Percentiles rank a stretch among this genome's conserved stretches.
Evolutionary conservation across 1,140 invertebrate species (phyloP).

Genomic region (Papilio polyxenes): DNA sequence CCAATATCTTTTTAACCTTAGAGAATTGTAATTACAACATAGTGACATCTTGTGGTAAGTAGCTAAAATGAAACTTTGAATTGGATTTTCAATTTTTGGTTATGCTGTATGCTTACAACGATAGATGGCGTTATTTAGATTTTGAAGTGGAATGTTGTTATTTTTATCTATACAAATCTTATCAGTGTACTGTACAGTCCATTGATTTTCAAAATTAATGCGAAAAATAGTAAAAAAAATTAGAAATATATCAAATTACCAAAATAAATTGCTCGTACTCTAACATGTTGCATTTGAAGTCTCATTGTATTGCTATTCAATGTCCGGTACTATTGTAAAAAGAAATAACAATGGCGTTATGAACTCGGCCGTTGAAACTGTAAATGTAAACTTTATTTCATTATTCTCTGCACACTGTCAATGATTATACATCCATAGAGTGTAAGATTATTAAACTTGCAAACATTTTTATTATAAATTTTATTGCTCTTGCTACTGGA

Average conservation of each 20-base stretch:
- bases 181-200: too few species aligned
- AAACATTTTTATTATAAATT: neutral
- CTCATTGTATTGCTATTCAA: neutral
- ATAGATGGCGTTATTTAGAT: neutral
- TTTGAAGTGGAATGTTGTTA: too few species aligned
- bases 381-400: neutral
- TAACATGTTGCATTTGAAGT: neutral
- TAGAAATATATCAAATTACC: neutral
- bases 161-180: too few species aligned
- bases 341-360: constrained; percentile 18
- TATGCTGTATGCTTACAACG: neutral
- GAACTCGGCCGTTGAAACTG: neutral
- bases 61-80: neutral
- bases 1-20: constrained; percentile 14
- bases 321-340: neutral
- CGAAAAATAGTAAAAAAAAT: neutral
- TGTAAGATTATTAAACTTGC: neutral
- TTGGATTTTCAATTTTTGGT: neutral
- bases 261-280: neutral
- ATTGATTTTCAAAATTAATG: too few species aligned
- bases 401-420: neutral
- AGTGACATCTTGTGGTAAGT: constrained; percentile 25
- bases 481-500: neutral
- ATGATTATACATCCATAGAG: neutral
- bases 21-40: neutral